A percentile compares a stretch with the other conserved stretches of the same genome.
Conservation (phyloP, 2,888 invertebrate species). For the Himalopsyche kuldschensis region DNA sequence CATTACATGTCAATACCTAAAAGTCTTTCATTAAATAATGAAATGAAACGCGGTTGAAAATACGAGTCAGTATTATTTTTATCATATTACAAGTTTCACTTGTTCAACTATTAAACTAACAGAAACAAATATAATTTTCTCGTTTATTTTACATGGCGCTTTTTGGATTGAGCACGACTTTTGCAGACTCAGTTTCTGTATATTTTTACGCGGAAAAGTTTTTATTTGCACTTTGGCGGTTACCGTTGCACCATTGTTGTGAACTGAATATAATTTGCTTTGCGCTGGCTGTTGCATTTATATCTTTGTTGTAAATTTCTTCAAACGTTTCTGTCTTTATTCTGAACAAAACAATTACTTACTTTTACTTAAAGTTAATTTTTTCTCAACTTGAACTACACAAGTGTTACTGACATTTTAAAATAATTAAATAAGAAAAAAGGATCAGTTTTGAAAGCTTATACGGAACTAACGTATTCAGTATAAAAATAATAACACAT, state of each 20-base stretch:
- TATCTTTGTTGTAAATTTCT: neutral
- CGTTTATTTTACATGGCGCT: neutral
- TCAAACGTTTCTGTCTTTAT: neutral
- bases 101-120: neutral
- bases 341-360: neutral
- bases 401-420: too few relatives aligned
- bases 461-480: too few relatives aligned
- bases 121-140: neutral
- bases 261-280: conserved; percentile 23
- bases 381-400: neutral
- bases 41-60: too few relatives aligned
- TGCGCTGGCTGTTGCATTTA: neutral
- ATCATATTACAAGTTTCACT: neutral
- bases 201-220: conserved; percentile 10
- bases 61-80: too few relatives aligned
- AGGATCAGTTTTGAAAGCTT: too few relatives aligned
- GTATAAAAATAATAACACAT: too few relatives aligned
- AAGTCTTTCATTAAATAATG: too few relatives aligned
- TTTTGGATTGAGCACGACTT: conserved; percentile 5
- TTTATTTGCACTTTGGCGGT: conserved; percentile 16
- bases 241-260: neutral
- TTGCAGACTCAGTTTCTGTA: conserved; percentile 5
- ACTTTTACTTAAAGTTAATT: neutral
- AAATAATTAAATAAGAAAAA: too few relatives aligned
- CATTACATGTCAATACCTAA: too few relatives aligned